Conservation (phyloP, 2,797 vertebrate species). For the Anomalospiza imberbis region DNA sequence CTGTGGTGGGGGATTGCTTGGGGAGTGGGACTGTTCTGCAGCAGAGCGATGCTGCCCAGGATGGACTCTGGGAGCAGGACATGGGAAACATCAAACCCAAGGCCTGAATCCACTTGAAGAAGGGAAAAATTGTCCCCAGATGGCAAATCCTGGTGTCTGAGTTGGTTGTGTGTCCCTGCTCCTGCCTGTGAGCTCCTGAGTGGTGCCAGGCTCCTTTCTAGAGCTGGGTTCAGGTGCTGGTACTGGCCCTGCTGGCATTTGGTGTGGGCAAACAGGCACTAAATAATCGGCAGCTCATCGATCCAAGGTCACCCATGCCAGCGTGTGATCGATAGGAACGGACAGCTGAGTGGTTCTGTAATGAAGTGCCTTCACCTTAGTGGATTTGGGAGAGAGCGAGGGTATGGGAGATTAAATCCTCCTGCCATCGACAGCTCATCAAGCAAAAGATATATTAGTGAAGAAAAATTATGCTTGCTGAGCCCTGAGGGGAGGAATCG, state of each 20-base stretch:
- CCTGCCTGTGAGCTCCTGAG: neutral
- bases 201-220: neutral
- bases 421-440: conserved; percentile 50
- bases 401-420: conserved; percentile 72
- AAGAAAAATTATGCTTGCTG: conserved; percentile 46
- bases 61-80: neutral
- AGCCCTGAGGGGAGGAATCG: neutral
- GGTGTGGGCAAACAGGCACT: conserved; percentile 47
- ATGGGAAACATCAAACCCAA: neutral
- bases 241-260: neutral
- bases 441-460: conserved; percentile 52
- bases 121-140: neutral
- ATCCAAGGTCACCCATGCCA: conserved; percentile 71
- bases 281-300: conserved; percentile 65
- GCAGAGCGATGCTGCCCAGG: rapidly evolving
- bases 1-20: neutral
- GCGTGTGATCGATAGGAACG: conserved; percentile 62
- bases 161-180: neutral
- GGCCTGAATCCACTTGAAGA: neutral
- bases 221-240: neutral
- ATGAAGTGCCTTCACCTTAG: conserved; percentile 70
- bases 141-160: neutral
- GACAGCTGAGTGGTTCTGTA: conserved; percentile 72
- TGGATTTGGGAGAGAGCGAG: conserved; percentile 22
- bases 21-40: neutral